phyloP scores from a whole-genome alignment of 2,113 vertebrate species.

The Tachuris rubrigastra region DNA sequence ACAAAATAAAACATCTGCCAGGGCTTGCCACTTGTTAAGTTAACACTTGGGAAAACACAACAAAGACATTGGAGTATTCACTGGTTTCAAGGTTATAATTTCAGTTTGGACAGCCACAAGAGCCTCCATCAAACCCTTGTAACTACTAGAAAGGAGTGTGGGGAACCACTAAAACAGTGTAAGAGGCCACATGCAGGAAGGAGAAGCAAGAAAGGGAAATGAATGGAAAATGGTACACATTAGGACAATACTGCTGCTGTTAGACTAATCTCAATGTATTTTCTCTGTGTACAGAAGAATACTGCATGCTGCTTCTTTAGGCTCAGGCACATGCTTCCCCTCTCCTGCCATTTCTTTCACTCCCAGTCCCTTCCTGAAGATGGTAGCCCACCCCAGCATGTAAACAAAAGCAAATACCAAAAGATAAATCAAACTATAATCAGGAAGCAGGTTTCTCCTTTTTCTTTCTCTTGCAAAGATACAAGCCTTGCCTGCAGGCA shows the following conservation, averaged over 20 bases:
- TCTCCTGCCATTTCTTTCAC: background rate
- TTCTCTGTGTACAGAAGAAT: background rate
- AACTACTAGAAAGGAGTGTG: background rate
- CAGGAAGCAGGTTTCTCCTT: background rate
- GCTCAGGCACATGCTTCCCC: background rate
- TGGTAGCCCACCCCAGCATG: background rate
- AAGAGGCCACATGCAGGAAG: background rate
- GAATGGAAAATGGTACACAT: background rate
- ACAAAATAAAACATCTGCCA: constrained; percentile 33
- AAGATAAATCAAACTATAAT: background rate
- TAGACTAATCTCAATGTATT: background rate
- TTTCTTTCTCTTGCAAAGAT: background rate
- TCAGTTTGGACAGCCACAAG: constrained; percentile 5
- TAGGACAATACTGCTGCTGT: background rate
- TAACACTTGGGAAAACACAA: background rate
- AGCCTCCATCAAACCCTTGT: background rate
- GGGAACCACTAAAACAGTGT: background rate
- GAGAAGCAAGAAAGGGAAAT: background rate
- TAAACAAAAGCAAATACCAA: background rate
- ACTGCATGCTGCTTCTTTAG: background rate
- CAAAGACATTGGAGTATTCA: background rate
- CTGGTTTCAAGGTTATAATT: constrained; percentile 15
- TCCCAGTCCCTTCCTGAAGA: background rate
- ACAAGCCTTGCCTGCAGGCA: background rate
- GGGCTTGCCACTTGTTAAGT: background rate